Evolutionary conservation across 92 coral and sea anemone species (phyloP).

Genomic region (Epizoanthus stellaris): DNA sequence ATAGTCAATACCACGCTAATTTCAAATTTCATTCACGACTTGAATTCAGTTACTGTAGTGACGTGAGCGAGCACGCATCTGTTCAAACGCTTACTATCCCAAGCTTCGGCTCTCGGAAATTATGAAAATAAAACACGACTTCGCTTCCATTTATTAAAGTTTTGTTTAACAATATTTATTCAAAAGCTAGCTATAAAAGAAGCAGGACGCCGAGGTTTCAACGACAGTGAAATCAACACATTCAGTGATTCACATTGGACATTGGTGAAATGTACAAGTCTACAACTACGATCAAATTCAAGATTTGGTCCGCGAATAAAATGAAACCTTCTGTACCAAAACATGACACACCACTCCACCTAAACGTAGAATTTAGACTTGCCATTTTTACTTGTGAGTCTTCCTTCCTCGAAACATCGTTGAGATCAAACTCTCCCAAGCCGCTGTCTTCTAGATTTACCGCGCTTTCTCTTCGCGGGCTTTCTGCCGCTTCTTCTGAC

Average conservation of each 20-base stretch:
- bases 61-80: no score
- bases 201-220: background rate
- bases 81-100: background rate
- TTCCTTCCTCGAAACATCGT: conserved; percentile 54
- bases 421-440: conserved; percentile 55
- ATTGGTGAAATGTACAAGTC: background rate
- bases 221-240: conserved; percentile 5
- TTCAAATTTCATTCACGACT: background rate
- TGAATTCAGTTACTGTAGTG: background rate
- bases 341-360: background rate
- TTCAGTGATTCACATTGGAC: background rate
- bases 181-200: background rate
- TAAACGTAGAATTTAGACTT: background rate
- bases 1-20: no score
- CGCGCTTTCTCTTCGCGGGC: conserved; percentile 60
- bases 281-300: background rate
- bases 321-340: background rate
- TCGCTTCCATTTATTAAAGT: background rate
- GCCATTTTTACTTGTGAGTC: conserved; percentile 54
- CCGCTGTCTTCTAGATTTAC: conserved; percentile 77
- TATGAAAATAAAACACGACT: background rate
- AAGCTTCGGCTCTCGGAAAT: background rate
- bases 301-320: background rate
- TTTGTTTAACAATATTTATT: background rate
- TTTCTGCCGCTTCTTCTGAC: conserved; percentile 45